Evolutionary conservation across 2,113 vertebrate genomes (phyloP), one percentile per base, ranked within the genome.

Genomic region (Callorhinus ursinus): DNA sequence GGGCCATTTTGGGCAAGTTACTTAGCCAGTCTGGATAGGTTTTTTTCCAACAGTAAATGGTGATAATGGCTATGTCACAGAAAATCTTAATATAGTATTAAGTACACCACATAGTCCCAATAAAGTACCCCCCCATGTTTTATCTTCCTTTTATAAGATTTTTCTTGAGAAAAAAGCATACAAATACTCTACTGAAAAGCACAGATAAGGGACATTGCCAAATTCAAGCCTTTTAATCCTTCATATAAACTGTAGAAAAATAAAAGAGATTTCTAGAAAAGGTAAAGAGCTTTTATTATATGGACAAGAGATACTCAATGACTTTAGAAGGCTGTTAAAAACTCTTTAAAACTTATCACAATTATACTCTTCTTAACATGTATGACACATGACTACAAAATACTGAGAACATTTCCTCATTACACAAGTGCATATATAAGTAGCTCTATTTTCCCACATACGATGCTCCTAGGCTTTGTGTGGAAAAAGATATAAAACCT

Each of bases 101-200:
- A 49, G 49, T 65, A 39, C 22, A 42, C 61, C 42, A 53, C 7
- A 49, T 81, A 42, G 49, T 86, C 26, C 28, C 55, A 21, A 46
- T 0, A 67, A 5, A 84, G 49, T 10, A 69, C 10, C 14, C 22
- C 16, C 24, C 1, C 22, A 9, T 69, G 31, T 1, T 67, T 90
- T 42, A 53, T 74, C 13, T 72, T 92, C 61, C n/a, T 76, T 82
- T 93, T 42, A 63, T 18, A 31, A 71, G 42, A 42, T 53, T 46
- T 91, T 81, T 55, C 77, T 53, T 82, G 82, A 91, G 82, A 94
- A 93, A 67, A 71, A 61, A 65, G 55, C 53, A 91, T 81, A 46
- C 22, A 4, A 11, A 7, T 13, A 4, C 31, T 33, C 3, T 33
- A 86, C 22, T 14, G 7, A 91, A 87, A 18, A 82, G 18, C 82